Conservation (phyloP, 2,113 vertebrate genomes). For the Fukomys damarensis region DNA sequence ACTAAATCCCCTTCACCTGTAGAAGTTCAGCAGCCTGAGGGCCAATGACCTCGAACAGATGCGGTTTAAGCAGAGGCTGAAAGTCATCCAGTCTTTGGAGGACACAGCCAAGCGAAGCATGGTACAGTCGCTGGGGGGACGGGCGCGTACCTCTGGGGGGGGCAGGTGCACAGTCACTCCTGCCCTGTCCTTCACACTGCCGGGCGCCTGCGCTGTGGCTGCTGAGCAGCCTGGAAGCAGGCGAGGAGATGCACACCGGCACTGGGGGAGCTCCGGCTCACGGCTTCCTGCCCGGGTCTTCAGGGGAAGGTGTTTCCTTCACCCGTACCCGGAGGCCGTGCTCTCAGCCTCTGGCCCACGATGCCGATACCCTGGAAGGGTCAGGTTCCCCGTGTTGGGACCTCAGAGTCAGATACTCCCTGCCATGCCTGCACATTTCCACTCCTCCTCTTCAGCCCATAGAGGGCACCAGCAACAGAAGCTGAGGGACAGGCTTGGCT, state of each 20-base stretch:
- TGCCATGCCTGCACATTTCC: not conserved
- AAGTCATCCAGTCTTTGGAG: slow-evolving; percentile 98
- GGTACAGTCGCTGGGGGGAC: slow-evolving; percentile 84
- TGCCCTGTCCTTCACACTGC: not conserved
- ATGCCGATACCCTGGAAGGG: not conserved
- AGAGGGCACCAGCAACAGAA: not conserved
- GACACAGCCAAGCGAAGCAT: slow-evolving; percentile 98
- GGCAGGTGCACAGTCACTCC: not conserved
- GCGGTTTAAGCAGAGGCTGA: slow-evolving; percentile 98
- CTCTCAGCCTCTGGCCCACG: not conserved
- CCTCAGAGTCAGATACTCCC: not conserved
- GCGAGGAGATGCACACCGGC: accelerated
- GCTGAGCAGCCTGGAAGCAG: not conserved
- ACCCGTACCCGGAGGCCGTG: not conserved
- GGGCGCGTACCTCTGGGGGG: accelerated
- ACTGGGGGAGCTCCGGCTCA: too few species aligned
- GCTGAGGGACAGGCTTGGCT: not conserved
- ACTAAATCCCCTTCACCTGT: slow-evolving; percentile 63
- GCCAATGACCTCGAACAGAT: slow-evolving; percentile 97
- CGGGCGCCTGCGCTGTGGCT: too few species aligned
- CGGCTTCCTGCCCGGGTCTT: not conserved
- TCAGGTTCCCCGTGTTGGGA: not conserved
- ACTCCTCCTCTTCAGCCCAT: not conserved
- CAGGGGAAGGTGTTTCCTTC: not conserved
- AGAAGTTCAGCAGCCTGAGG: slow-evolving; percentile 95